phyloP scores from a whole-genome alignment of 1,140 invertebrate species.

The Acromyrmex heyeri region DNA sequence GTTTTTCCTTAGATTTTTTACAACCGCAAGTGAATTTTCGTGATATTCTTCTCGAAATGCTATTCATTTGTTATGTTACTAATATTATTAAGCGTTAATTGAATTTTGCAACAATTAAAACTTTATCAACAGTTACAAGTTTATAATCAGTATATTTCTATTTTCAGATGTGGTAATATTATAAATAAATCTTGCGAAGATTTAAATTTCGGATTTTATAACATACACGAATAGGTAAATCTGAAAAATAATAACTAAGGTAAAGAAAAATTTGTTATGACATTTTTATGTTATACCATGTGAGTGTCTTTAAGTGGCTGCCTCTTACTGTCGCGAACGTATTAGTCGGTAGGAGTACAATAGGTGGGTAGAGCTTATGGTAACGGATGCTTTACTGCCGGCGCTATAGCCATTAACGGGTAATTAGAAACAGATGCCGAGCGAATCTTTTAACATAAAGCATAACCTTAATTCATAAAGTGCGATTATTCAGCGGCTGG shows the following conservation, averaged over 20 bases:
- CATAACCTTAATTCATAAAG: slow-evolving; percentile 87
- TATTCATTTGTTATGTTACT: not conserved
- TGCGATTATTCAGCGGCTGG: slow-evolving; percentile 85
- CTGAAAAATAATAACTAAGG: not conserved
- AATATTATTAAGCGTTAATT: not conserved
- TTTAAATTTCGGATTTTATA: not conserved
- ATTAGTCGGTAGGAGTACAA: slow-evolving; percentile 59
- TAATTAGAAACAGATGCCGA: slow-evolving; percentile 87
- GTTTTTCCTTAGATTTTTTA: slow-evolving; percentile 27
- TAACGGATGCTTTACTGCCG: slow-evolving; percentile 84
- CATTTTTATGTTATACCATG: slow-evolving; percentile 26
- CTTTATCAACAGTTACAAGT: not conserved
- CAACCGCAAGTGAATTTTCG: not conserved
- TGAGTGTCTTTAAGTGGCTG: slow-evolving; percentile 46
- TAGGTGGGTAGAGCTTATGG: slow-evolving; percentile 80
- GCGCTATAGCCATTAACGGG: slow-evolving; percentile 86
- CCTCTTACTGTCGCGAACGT: slow-evolving; percentile 51
- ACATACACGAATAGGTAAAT: not conserved
- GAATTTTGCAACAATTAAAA: not conserved
- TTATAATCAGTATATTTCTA: not conserved
- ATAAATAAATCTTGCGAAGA: not conserved
- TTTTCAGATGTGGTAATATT: not conserved
- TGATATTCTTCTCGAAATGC: not conserved
- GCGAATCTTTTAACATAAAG: slow-evolving; percentile 87
- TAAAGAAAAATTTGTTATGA: not conserved